Evolutionary conservation across 2,888 invertebrate species (phyloP), one percentile per base, ranked within the genome.

Genomic region (Antheraea yamamai): DNA sequence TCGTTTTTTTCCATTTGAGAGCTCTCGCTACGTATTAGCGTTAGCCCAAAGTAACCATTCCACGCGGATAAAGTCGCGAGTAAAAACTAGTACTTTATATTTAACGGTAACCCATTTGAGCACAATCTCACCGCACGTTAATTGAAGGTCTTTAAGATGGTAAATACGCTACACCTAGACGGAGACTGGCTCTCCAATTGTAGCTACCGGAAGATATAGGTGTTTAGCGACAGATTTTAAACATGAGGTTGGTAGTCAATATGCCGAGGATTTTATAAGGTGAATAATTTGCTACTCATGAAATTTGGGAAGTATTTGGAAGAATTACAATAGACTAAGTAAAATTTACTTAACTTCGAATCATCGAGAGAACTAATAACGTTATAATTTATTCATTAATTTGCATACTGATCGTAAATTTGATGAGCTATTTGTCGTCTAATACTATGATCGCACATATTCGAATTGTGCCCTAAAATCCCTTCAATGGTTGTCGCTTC

Each of bases 401-500:
- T 66, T 66, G 14, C 26, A 0, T 30, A 66, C 2, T 10, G 26
- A 66, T 66, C 16, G 64, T 16, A 66, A 26, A 66, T 16, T 30
- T 39, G 18, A 70, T 70, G 39, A 39, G 70, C 39, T 70, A 70
- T 70, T 70, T 70, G 35, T 39, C 70, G 39, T 70, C 85, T 88
- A 88, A 87, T 85, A 82, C 87, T 81, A 76, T 81, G 39, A 39
- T 39, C 70, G 70, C 80, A 80, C 78, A 76, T 76, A 75, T 79
- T 76, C 80, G 80, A 77, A 81, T 80, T 78, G 74, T 79, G 81
- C 76, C 75, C 78, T 73, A 51, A 92, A 92, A 93, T 92, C 92
- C 92, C 84, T 83, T 87, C 89, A 89, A 88, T 89, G 89, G 89
- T 88, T 89, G 92, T 90, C 89, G 83, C 87, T 82, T 89, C 92